Conservation (phyloP, 2,113 vertebrate genomes). For the Sinosuthora webbiana region DNA sequence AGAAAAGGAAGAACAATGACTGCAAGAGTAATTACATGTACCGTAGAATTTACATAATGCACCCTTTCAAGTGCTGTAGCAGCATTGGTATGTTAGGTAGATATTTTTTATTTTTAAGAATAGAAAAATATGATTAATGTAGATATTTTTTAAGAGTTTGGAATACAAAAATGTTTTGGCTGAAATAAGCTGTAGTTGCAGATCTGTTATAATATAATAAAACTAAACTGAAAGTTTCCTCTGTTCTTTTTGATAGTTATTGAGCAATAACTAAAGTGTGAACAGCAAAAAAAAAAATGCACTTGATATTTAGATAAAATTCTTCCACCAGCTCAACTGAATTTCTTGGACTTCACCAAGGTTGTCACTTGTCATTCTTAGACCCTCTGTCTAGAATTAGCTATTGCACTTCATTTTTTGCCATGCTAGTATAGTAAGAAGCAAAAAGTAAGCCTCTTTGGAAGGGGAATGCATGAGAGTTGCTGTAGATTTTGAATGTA, state of each 20-base stretch:
- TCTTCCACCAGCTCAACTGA: constrained; percentile 41
- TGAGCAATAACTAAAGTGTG: constrained; percentile 48
- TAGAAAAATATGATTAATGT: constrained; percentile 45
- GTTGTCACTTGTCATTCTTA: constrained; percentile 12
- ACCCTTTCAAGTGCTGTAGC: constrained; percentile 53
- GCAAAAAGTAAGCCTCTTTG: constrained; percentile 1
- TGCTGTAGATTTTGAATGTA: constrained; percentile 53
- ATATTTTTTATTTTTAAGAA: constrained; percentile 48
- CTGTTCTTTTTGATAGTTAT: constrained; percentile 58
- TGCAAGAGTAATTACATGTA: not conserved
- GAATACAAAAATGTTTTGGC: constrained; percentile 44
- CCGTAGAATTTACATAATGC: constrained; percentile 27
- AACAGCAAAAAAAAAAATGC: constrained; percentile 20
- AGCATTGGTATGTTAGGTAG: constrained; percentile 60
- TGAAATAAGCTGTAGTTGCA: constrained; percentile 47
- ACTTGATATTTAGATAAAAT: constrained; percentile 33
- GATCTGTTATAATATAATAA: constrained; percentile 67
- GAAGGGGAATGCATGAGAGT: constrained; percentile 46
- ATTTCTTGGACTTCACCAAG: constrained; percentile 15
- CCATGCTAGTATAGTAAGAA: not conserved
- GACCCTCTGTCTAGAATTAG: constrained; percentile 28
- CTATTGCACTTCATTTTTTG: constrained; percentile 34
- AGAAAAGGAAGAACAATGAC: not conserved
- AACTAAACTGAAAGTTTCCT: constrained; percentile 57
- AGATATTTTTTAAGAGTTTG: constrained; percentile 66